These are phyloP conservation scores for Poeciliopsis prolifica DNA, from an alignment of 2,113 vertebrate genomes.

Conservation along the genomic window DNA sequence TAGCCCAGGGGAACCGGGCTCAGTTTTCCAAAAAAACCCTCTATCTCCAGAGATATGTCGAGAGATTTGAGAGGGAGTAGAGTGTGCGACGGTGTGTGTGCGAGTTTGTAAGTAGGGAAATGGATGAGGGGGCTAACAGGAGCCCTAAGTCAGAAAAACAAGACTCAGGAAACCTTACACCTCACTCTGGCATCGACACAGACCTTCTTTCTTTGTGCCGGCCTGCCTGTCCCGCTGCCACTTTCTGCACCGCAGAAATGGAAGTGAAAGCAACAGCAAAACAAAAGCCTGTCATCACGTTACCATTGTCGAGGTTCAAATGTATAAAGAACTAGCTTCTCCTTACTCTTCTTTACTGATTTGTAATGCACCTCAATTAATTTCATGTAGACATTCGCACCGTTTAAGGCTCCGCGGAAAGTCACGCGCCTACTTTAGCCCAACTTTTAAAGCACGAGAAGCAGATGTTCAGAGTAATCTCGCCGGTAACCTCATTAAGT, in stretches of 20 bases:
- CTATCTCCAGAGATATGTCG: slow-evolving; percentile 73
- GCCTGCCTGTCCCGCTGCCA: slow-evolving; percentile 15
- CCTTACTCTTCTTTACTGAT: not conserved
- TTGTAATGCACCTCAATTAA: not conserved
- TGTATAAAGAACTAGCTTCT: not conserved
- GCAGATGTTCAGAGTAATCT: not conserved
- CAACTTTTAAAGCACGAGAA: not conserved
- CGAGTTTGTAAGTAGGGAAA: slow-evolving; percentile 47
- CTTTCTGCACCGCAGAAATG: slow-evolving; percentile 23
- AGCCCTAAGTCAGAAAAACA: slow-evolving; percentile 75
- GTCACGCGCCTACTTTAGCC: not conserved
- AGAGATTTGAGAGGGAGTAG: slow-evolving; percentile 60
- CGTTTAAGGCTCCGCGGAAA: not conserved
- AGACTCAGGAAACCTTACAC: slow-evolving; percentile 74
- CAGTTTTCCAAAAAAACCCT: slow-evolving; percentile 72
- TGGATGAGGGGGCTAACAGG: slow-evolving; percentile 68
- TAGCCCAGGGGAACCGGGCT: slow-evolving; percentile 67
- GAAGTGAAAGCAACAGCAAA: slow-evolving; percentile 29
- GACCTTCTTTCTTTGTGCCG: slow-evolving; percentile 60
- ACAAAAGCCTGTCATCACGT: slow-evolving; percentile 45
- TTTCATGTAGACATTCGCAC: not conserved
- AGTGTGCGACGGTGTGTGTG: slow-evolving; percentile 21
- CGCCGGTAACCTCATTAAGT: not conserved
- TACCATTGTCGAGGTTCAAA: not conserved
- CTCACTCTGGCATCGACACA: slow-evolving; percentile 66